These are phyloP conservation scores for Sminthopsis crassicaudata DNA, from an alignment of 2,113 vertebrate species.

Conservation along the genomic window DNA sequence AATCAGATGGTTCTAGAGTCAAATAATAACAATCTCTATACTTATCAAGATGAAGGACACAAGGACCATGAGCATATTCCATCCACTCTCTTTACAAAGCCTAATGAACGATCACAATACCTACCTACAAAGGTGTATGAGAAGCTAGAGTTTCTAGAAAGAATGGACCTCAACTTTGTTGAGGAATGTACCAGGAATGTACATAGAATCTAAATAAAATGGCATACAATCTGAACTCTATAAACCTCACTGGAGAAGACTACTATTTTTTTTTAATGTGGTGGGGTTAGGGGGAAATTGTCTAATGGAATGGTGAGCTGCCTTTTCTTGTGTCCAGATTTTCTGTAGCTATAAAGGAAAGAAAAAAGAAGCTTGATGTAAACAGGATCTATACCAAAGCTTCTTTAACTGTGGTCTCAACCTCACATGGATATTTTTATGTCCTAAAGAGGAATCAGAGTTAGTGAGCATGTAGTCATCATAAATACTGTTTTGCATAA, in stretches of 20 bases:
- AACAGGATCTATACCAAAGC: conserved; percentile 47
- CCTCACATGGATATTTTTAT: too few relatives aligned
- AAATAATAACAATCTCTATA: conserved; percentile 58
- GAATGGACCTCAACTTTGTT: conserved; percentile 63
- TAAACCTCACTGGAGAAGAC: conserved; percentile 53
- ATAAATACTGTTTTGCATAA: not conserved
- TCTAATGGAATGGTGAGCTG: conserved; percentile 47
- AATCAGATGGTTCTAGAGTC: too few relatives aligned
- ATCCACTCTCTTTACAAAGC: conserved; percentile 89
- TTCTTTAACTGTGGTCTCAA: too few relatives aligned
- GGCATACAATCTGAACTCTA: conserved; percentile 73
- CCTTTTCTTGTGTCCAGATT: conserved; percentile 75
- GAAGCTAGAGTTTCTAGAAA: conserved; percentile 89
- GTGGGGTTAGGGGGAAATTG: not conserved
- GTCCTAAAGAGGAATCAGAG: not conserved
- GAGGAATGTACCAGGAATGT: conserved; percentile 60
- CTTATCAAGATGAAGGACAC: conserved; percentile 96
- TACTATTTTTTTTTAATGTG: conserved; percentile 52
- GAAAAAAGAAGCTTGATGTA: conserved; percentile 62
- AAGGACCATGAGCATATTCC: conserved; percentile 92
- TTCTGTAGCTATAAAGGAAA: conserved; percentile 75
- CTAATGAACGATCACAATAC: conserved; percentile 91
- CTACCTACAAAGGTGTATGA: conserved; percentile 90
- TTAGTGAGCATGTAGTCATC: not conserved
- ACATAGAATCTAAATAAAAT: conserved; percentile 70